These are phyloP conservation scores for Tetramorium simillimum DNA, from an alignment of 1,140 invertebrate species.

Conservation along the genomic window DNA sequence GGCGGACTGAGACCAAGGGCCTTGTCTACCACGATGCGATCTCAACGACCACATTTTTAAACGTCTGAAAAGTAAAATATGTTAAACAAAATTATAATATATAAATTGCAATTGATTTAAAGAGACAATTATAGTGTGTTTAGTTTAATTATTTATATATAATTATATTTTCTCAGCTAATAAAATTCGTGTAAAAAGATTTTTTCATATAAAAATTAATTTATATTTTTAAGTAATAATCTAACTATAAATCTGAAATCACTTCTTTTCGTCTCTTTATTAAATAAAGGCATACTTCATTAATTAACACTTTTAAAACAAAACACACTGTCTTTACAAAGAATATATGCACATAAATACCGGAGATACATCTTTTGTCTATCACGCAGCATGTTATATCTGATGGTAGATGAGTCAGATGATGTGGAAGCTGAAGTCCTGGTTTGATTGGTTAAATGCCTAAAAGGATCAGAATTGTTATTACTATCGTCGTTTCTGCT, in stretches of 20 bases:
- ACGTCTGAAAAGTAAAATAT: conserved; percentile 18
- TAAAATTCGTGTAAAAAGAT: neutral
- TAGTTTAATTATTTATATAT: neutral
- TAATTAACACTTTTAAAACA: conserved; percentile 8
- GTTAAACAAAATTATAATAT: neutral
- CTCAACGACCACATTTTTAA: conserved; percentile 45
- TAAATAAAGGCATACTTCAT: neutral
- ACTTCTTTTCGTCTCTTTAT: neutral
- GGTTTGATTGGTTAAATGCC: conserved; percentile 52
- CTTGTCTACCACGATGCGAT: conserved; percentile 64
- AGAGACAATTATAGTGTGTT: neutral
- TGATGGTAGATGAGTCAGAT: conserved; percentile 42
- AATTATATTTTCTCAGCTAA: neutral
- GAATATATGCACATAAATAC: conserved; percentile 24
- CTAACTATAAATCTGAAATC: neutral
- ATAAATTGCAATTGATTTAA: neutral
- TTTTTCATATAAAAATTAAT: neutral
- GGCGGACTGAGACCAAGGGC: conserved; percentile 51
- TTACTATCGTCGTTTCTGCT: neutral
- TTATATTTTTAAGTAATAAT: neutral
- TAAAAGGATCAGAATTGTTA: neutral
- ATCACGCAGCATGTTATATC: conserved; percentile 36
- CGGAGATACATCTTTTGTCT: conserved; percentile 61
- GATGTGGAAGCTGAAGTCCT: conserved; percentile 52
- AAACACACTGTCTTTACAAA: neutral